Evolutionary conservation across 2,888 invertebrate genomes (phyloP), one percentile per base, ranked within the genome.

Genomic region (Serrognathus titanus): DNA sequence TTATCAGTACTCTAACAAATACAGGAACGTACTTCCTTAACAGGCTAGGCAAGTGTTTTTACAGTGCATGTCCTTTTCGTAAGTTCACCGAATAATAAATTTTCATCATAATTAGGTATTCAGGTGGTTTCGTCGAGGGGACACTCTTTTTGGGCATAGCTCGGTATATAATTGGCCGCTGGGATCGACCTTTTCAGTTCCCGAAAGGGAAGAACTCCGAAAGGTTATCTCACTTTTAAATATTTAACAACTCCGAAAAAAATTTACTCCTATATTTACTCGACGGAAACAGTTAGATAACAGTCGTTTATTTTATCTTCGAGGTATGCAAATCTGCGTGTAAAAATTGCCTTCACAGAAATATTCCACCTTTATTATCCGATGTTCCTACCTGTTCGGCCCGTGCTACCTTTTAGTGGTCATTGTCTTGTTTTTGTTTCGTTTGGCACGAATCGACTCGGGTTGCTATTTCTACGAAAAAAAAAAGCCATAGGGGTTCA

Each of bases 361-460:
- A 31, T 31, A 31, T 31, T 31, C 24, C 24, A 31, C 24, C 24
- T 31, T 31, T 31, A 31, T 31, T 31, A 31, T 7, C 6, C 24
- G 24, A 7, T 6, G 16, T 11, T 43, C 20, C 16, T 52, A 58
- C 58, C 52, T 55, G 45, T 48, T 16, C 45, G 48, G 56, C 59
- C 43, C 59, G 59, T 59, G 59, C 55, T 55, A 50, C 11, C 35
- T 50, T 48, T 56, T 55, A 52, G 51, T 46, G 53, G 55, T 47
- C 53, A 55, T 55, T 53, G 51, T 59, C 53, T 24, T 53, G 53
- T 53, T 53, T 59, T 59, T 52, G 53, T 48, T 37, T 51, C 50
- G 52, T 50, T 45, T 43, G 55, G 52, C 52, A 58, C 51, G 52
- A 58, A 45, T 53, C 47, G 53, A 45, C 50, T 43, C 43, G 20